Base-by-base conservation (phyloP, 2,888 invertebrate species). In the Ornithoptera alexandrae region DNA sequence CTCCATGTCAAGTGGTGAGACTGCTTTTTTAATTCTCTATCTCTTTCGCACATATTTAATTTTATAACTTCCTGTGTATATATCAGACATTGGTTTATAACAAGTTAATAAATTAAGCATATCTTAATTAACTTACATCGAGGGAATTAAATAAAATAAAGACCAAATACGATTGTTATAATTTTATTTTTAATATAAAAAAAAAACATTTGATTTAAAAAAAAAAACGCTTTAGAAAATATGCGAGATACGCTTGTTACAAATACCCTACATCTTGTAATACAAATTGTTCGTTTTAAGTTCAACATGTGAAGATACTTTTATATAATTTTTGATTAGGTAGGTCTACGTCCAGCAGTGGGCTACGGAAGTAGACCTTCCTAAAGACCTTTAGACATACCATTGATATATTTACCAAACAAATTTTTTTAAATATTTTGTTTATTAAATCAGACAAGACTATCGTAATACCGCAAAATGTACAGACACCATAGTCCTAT, bases 401-500 rank as follows among this genome's bases (percentile, higher is more conserved):
- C 30, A 4, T 30, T 30, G 30, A 30, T 30, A 30, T 39, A 10
- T 39, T 39, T 39, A 1, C 8, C 10, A 39, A 10, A 10, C 39
- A 39, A 39, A 39, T 39, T 10, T 39, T 1, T 39, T 10, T 39
- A 10, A 39, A 30, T 3, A 30, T 30, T 4, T 3, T 30, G 30
- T 30, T 30, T 5, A 30, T 30, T 30, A 30, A 3, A 30, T 30
- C 30, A 3, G 30, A 30, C 30, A 30, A 30, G 30, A 30, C 30
- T 39, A 39, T 50, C 17, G 17, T 15, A 1, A 18, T 50, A 50
- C 17, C 18, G 74, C 73, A 62, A 46, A 58, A 65, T 50, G 18
- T 50, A 50, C 50, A 50, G 18, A 50, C 15, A 50, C 15, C 18
- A 2, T 50, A 4, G 12, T 17, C 5, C 15, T 46, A 46, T 46